Evolutionary conservation across 1,140 invertebrate genomes (phyloP), one percentile per base, ranked within the genome.

Genomic region (Ceratosolen fusciceps): DNA sequence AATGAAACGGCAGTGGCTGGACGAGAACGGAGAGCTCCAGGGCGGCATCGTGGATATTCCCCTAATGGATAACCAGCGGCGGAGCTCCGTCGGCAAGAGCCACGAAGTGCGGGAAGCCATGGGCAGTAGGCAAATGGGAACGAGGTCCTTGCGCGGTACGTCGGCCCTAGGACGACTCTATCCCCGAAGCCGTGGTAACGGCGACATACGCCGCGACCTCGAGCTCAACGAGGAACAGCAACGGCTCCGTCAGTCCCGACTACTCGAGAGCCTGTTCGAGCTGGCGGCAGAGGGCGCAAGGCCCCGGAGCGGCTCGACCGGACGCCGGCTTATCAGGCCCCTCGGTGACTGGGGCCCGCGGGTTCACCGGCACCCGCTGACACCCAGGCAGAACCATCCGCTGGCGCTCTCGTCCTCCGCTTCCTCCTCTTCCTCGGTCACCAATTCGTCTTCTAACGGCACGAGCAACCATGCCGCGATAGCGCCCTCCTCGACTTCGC

Each of bases 401-500:
- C 72, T 47, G 67, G 43, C 79, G 74, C 54, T 79, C 56, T 82
- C 83, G 58, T 79, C 80, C 78, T 73, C 82, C 65, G 72, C 79
- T 78, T 76, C 83, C 77, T 85, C 83, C 83, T 81, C 74, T 29
- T 80, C 72, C 73, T 72, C 77, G 29, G 79, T 77, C 78, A 83
- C 73, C 43, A 78, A 75, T 56, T 79, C 80, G 74, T 83, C 82
- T 62, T 82, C 80, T 60, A 81, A 81, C 39, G 80, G 80, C 70
- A 81, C 80, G 9, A 62, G 37, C 88, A 90, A 86, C 88, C 89
- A 89, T 86, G 85, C 85, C 86, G 87, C 85, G 83, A 84, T 88
- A 88, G 84, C 84, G 74, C 82, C 84, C 86, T 83, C 87, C 74
- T 85, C 86, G 81, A 82, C 80, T 82, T 81, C 81, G 82, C 81